Evolutionary conservation across 2,888 invertebrate species (phyloP).

Genomic region (Drosophila picticornis): DNA sequence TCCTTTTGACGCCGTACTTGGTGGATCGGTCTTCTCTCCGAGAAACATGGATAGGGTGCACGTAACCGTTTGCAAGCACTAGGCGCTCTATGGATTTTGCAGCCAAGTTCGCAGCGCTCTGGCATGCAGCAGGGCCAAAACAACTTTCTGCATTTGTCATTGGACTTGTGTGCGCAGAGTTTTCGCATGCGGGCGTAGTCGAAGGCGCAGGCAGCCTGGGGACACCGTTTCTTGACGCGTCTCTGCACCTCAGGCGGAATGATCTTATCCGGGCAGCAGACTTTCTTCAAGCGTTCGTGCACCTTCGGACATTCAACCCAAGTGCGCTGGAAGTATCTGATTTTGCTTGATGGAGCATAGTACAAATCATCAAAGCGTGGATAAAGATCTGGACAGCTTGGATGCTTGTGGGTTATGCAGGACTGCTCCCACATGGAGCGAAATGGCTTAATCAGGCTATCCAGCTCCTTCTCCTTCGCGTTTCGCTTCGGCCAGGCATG

Average conservation of each 20-base stretch:
- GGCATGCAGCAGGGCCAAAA: conserved; percentile 60
- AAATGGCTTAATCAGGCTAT: conserved; percentile 22
- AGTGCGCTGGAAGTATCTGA: conserved; percentile 64
- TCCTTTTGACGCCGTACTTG: not conserved
- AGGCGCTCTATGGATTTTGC: not conserved
- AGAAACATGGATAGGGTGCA: conserved; percentile 56
- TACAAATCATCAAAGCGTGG: conserved; percentile 66
- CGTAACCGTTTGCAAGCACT: conserved; percentile 40
- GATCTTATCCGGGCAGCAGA: conserved; percentile 59
- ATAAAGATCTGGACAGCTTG: conserved; percentile 30
- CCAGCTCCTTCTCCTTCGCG: not conserved
- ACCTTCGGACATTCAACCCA: conserved; percentile 71
- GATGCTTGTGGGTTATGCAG: conserved; percentile 3
- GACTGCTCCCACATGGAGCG: conserved; percentile 63
- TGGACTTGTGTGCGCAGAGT: conserved; percentile 20
- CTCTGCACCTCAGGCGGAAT: conserved; percentile 53
- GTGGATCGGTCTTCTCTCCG: conserved; percentile 36
- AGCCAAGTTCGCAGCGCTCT: conserved; percentile 30
- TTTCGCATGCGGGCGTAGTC: conserved; percentile 35
- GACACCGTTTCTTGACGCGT: conserved; percentile 32
- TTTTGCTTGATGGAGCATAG: conserved; percentile 53
- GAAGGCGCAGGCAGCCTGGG: conserved; percentile 22
- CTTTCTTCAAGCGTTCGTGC: conserved; percentile 37
- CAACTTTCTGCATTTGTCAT: conserved; percentile 28
- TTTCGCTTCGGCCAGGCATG: not conserved